Evolutionary conservation across 1,140 invertebrate genomes (phyloP), one percentile per base, ranked within the genome.

Genomic region (Bombus waltoni): DNA sequence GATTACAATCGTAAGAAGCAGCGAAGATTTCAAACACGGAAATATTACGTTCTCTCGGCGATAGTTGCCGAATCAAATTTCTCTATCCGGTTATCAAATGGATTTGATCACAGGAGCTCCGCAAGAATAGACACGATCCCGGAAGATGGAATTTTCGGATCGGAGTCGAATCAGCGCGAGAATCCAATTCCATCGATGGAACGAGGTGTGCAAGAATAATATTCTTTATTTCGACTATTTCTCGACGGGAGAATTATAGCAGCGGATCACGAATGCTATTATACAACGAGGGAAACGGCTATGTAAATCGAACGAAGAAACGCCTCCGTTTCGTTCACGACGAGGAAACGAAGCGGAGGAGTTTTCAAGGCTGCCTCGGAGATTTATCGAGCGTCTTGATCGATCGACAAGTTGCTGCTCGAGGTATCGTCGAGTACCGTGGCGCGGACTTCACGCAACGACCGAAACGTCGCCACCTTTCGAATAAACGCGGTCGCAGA

Each of bases 311-410:
- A 47, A 9, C 10, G 57, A 77, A 68, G 42, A 84, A 78, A 84
- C 82, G 53, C 47, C 76, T 47, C 40, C 40, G 73, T 65, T 66
- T 66, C 15, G 35, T 57, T 13, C 22, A 11, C 53, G 59, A 81
- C 38, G 75, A 62, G 57, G 53, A 77, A 77, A 62, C 57, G 35
- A 6, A 53, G 77, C 59, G 44, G 42, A 80, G 70, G 77, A 44
- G 66, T 79, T 68, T 47, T 71, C 53, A 73, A 81, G 83, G 70
- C 70, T 71, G 44, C 38, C 44, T 47, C 25, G 44, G 44, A 71
- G 66, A 84, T 84, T 84, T 84, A 84, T 84, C 75, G 82, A 62
- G 22, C 11, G 44, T 44, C 75, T 77, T 44, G 70, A 85, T 85
- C 78, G 68, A 62, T 57, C 28, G 66, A 70, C 82, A 53, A 78